Percentiles rank a stretch among this genome's conserved stretches.
Evolutionary conservation across 2,113 vertebrate species (phyloP).

Genomic region (Eptatretus burgeri): DNA sequence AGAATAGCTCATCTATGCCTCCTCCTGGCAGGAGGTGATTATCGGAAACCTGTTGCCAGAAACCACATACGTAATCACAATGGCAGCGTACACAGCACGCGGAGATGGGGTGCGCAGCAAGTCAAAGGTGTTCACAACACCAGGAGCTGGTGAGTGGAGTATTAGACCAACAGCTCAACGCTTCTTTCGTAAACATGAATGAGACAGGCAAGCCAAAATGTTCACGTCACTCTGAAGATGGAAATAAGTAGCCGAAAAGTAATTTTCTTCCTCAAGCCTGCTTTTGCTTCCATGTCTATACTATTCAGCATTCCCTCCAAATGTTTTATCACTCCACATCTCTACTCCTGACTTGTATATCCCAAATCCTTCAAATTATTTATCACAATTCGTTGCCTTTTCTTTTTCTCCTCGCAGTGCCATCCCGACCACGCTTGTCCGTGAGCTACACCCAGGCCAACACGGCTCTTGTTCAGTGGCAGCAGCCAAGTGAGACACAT

Average conservation of each 20-base stretch:
- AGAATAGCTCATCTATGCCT: not conserved
- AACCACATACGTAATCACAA: slow-evolving; percentile 70
- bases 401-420: slow-evolving; percentile 25
- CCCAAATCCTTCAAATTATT: no score
- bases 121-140: slow-evolving; percentile 62
- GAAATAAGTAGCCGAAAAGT: no score
- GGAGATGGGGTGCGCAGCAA: slow-evolving; percentile 96
- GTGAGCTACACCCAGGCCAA: slow-evolving; percentile 95
- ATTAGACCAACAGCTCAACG: no score
- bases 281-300: no score
- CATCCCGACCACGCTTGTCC: slow-evolving; percentile 59
- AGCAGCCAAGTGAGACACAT: slow-evolving; percentile 51
- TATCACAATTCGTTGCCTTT: no score
- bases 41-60: slow-evolving; percentile 72
- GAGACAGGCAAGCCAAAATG: no score
- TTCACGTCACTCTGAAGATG: no score
- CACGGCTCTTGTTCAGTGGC: slow-evolving; percentile 89
- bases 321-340: no score
- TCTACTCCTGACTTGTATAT: no score
- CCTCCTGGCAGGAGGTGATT: slow-evolving; percentile 51
- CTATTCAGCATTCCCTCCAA: no score
- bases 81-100: slow-evolving; percentile 87
- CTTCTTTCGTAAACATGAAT: no score
- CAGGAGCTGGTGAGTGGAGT: slow-evolving; percentile 46
- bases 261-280: no score